phyloP scores from a whole-genome alignment of 2,797 vertebrate species.

The Allobates femoralis region DNA sequence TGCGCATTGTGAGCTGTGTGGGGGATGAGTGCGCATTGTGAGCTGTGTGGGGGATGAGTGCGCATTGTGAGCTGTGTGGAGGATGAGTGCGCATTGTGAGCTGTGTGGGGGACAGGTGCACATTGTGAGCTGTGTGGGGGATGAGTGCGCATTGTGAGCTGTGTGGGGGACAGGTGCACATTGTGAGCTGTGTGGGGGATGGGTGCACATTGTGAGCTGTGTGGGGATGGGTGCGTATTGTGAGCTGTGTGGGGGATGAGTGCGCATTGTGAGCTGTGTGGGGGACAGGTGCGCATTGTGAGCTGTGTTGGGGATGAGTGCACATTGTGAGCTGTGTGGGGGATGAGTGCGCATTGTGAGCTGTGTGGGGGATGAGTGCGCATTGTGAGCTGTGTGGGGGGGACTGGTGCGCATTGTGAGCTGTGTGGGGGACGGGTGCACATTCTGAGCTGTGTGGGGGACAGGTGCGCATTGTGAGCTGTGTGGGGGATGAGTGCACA shows the following conservation, averaged over 20 bases:
- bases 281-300: neutral
- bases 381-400: neutral
- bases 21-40: neutral
- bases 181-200: too few relatives aligned
- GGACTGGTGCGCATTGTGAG: neutral
- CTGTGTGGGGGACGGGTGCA: too few relatives aligned
- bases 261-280: neutral
- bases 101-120: too few relatives aligned
- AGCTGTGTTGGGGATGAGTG: neutral
- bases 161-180: too few relatives aligned
- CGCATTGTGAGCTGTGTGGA: neutral
- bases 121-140: too few relatives aligned
- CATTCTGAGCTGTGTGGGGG: too few relatives aligned
- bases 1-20: neutral
- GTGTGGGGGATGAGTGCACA: neutral
- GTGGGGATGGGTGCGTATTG: neutral
- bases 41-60: neutral
- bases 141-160: too few relatives aligned
- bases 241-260: neutral
- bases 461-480: too few relatives aligned
- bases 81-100: neutral
- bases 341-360: neutral
- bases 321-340: neutral
- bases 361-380: neutral
- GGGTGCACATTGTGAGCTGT: too few relatives aligned